Percentiles rank a stretch among this genome's conserved stretches.
Conservation (phyloP, 2,113 vertebrate genomes). For the Indicator indicator region DNA sequence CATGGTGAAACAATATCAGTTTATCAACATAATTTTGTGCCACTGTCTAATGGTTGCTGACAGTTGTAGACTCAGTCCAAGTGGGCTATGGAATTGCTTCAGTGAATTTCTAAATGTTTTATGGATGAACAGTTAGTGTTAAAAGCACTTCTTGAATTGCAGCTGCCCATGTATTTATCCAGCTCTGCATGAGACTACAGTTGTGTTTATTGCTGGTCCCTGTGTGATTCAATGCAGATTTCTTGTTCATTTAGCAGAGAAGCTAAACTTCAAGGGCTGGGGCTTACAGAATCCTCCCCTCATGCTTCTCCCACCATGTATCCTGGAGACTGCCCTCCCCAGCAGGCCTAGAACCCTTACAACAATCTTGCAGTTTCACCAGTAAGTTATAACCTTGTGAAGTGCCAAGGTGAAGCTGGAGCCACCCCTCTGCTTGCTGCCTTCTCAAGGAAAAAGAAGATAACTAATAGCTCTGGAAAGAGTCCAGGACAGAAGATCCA, state of each 20-base stretch:
- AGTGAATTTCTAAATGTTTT: background rate
- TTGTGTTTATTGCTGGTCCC: background rate
- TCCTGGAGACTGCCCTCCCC: background rate
- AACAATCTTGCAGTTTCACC: fast-evolving
- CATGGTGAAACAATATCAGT: background rate
- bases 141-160: background rate
- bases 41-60: background rate
- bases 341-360: background rate
- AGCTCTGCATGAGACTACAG: background rate
- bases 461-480: background rate
- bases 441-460: background rate
- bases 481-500: background rate
- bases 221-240: background rate
- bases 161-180: background rate
- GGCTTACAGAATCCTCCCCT: background rate
- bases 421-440: background rate
- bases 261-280: background rate
- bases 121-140: background rate
- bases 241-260: background rate
- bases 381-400: fast-evolving
- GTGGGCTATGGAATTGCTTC: background rate
- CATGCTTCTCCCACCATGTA: fast-evolving
- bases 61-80: background rate
- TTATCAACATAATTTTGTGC: background rate
- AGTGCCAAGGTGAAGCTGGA: background rate